Conservation (phyloP, 2,797 vertebrate genomes). For the Gymnoscopelus microlampas region DNA sequence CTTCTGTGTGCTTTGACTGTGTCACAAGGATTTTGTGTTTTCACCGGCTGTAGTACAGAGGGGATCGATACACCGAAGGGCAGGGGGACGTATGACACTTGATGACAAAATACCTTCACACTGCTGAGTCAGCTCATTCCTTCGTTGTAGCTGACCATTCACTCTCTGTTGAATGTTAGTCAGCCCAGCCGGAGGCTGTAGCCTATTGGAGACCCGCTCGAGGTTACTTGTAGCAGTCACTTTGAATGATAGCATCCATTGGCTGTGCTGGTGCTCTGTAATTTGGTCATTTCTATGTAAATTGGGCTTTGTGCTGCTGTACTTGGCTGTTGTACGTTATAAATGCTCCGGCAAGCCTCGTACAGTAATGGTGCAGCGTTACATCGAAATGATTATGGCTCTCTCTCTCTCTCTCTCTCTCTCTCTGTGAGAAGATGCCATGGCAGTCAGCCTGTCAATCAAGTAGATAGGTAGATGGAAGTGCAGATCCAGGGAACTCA, state of each 20-base stretch:
- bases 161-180: constrained; percentile 58
- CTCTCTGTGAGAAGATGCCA: constrained; percentile 58
- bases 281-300: constrained; percentile 82
- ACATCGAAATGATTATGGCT: constrained; percentile 62
- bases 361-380: constrained; percentile 47
- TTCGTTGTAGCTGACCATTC: constrained; percentile 60
- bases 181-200: constrained; percentile 56
- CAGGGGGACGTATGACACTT: constrained; percentile 64
- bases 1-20: constrained; percentile 30
- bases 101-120: constrained; percentile 73
- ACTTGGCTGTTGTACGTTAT: constrained; percentile 51
- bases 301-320: constrained; percentile 66
- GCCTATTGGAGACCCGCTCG: constrained; percentile 44
- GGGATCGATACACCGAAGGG: constrained; percentile 71
- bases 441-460: constrained; percentile 54
- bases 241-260: constrained; percentile 71
- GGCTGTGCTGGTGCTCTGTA: constrained; percentile 57
- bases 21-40: constrained; percentile 52
- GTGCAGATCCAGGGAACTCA: constrained; percentile 37
- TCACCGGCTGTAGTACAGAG: constrained; percentile 48
- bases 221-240: constrained; percentile 48
- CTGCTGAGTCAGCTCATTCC: constrained; percentile 76
- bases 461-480: constrained; percentile 44
- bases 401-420: background rate
- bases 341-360: constrained; percentile 46